Evolutionary conservation across 1,140 invertebrate genomes (phyloP).

Genomic region (Hydropsyche tenuis): DNA sequence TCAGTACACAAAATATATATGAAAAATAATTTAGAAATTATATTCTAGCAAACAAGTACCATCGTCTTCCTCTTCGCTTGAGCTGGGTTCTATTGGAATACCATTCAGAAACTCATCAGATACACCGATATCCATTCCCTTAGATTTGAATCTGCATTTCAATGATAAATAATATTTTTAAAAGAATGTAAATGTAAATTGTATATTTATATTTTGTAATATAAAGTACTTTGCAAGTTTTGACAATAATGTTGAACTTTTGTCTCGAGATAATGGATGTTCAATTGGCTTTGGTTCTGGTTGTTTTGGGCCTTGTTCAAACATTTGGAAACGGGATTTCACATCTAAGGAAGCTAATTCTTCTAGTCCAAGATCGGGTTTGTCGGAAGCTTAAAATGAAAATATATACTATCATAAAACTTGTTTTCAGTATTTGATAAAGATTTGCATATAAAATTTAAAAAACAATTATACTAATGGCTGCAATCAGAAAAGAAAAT

Average conservation of each 20-base stretch:
- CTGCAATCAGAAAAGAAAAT: no score
- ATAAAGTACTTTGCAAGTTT: slow-evolving; percentile 76
- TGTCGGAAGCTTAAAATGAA: slow-evolving; percentile 75
- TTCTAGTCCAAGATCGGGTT: slow-evolving; percentile 86
- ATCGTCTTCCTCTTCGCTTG: slow-evolving; percentile 71
- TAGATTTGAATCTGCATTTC: slow-evolving; percentile 73
- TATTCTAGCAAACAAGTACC: slow-evolving; percentile 54
- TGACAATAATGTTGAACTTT: slow-evolving; percentile 78
- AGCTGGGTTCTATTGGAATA: slow-evolving; percentile 68
- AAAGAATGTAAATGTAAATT: slow-evolving; percentile 18
- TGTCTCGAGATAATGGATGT: slow-evolving; percentile 67
- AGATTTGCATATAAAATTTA: no score
- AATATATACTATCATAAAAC: neutral
- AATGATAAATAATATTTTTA: slow-evolving; percentile 16
- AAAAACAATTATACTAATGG: no score
- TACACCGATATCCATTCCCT: slow-evolving; percentile 81
- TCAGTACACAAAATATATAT: neutral
- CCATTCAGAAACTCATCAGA: slow-evolving; percentile 77
- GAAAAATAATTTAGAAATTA: neutral
- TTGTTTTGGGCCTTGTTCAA: slow-evolving; percentile 70
- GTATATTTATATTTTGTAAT: neutral
- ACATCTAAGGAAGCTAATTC: slow-evolving; percentile 83
- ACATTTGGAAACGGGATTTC: slow-evolving; percentile 85
- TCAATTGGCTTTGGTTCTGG: slow-evolving; percentile 62
- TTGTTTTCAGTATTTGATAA: neutral